Percentiles rank a stretch among this genome's conserved stretches.
These are phyloP conservation scores for Eueides isabella DNA, from an alignment of 1,140 invertebrate species.

Conservation along the genomic window DNA sequence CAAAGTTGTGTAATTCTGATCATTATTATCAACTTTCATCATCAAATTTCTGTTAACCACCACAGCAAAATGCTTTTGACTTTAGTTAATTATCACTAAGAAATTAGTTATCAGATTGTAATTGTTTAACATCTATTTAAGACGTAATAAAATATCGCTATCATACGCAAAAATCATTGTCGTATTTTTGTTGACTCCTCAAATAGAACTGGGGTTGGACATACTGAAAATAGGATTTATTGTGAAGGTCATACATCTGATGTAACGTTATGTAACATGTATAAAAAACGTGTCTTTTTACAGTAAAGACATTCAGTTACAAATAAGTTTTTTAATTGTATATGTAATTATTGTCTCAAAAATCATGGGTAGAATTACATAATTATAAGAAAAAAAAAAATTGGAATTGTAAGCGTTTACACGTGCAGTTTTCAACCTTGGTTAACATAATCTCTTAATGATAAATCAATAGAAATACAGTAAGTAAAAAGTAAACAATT, in stretches of 20 bases:
- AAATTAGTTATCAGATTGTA: conserved; percentile 10
- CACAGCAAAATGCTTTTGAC: background rate
- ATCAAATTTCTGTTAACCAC: background rate
- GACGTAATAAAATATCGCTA: conserved; percentile 20
- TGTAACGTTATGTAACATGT: background rate
- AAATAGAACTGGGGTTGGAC: background rate
- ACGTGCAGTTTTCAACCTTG: too few species aligned
- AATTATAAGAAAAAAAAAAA: too few species aligned
- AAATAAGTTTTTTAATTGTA: too few species aligned
- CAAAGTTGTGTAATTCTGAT: conserved; percentile 19
- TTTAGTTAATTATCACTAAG: background rate
- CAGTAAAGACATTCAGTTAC: background rate
- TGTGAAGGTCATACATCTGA: background rate
- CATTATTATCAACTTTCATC: conserved; percentile 26
- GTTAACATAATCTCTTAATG: too few species aligned
- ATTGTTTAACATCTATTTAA: conserved; percentile 15
- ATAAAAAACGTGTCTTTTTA: background rate
- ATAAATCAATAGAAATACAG: too few species aligned
- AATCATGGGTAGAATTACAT: too few species aligned
- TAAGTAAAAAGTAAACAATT: too few species aligned
- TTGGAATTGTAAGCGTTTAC: too few species aligned
- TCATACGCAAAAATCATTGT: conserved; percentile 25
- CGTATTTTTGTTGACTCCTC: conserved; percentile 15
- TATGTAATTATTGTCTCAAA: too few species aligned
- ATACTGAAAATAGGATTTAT: background rate